phyloP scores from a whole-genome alignment of 1,140 invertebrate species.

The Brachionus manjavacas region DNA sequence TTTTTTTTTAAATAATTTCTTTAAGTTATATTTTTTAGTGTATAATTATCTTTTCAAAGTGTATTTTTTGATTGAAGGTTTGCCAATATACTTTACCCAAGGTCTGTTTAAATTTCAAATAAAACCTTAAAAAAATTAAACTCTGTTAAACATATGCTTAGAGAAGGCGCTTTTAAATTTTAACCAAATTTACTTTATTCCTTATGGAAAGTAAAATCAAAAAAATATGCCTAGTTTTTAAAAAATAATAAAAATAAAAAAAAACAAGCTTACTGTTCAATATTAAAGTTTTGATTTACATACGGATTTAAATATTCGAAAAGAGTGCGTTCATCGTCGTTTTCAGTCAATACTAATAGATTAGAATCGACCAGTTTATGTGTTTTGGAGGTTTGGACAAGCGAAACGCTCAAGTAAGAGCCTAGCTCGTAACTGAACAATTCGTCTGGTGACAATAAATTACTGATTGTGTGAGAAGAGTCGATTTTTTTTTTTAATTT shows the following conservation, averaged over 20 bases:
- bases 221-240: not conserved
- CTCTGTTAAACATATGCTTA: not conserved
- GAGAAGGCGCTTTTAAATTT: too few species aligned
- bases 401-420: constrained; percentile 3
- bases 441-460: not conserved
- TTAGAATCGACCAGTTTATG: not conserved
- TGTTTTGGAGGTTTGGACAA: not conserved
- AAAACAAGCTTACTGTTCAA: constrained; percentile 9
- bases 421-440: constrained; percentile 1
- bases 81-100: too few species aligned
- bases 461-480: not conserved
- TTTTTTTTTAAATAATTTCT: too few species aligned
- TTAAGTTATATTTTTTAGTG: too few species aligned
- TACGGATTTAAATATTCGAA: constrained; percentile 35
- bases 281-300: constrained; percentile 29
- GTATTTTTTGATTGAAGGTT: too few species aligned
- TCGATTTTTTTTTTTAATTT: not conserved
- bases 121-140: too few species aligned
- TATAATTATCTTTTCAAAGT: too few species aligned
- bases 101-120: too few species aligned
- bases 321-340: constrained; percentile 20
- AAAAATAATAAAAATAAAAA: not conserved
- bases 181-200: not conserved
- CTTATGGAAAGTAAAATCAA: not conserved
- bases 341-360: constrained; percentile 7